These are phyloP conservation scores for Numenius phaeopus DNA, from an alignment of 2,797 vertebrate species.

Conservation along the genomic window DNA sequence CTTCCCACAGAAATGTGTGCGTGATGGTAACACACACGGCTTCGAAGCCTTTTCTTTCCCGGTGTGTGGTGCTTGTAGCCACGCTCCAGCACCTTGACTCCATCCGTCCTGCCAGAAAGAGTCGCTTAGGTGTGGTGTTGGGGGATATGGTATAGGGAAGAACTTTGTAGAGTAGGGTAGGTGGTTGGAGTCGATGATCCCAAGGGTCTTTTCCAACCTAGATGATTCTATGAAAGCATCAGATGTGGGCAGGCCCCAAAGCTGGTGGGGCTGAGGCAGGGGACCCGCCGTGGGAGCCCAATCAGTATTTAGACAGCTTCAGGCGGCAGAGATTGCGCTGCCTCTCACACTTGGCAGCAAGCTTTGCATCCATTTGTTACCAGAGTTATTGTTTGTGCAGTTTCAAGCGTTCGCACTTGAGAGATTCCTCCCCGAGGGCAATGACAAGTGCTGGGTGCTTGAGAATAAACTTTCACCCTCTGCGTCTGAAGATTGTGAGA, in stretches of 20 bases:
- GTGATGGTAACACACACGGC: neutral
- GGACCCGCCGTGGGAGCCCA: neutral
- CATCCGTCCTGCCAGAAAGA: constrained; percentile 46
- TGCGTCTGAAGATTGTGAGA: neutral
- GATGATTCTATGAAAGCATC: neutral
- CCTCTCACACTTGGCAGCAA: constrained; percentile 20
- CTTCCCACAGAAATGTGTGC: neutral
- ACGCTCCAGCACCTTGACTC: neutral
- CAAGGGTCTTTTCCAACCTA: too few relatives aligned
- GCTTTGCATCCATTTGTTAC: constrained; percentile 32
- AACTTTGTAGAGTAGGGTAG: too few relatives aligned
- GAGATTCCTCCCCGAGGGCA: constrained; percentile 23
- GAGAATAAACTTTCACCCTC: neutral
- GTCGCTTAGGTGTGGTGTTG: too few relatives aligned
- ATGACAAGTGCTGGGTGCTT: neutral
- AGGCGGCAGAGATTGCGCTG: neutral
- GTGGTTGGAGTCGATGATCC: too few relatives aligned
- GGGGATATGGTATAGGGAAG: too few relatives aligned
- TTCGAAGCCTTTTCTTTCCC: constrained; percentile 34
- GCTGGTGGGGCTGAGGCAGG: neutral
- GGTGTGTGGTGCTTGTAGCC: neutral
- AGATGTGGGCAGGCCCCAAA: neutral
- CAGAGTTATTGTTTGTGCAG: constrained; percentile 52
- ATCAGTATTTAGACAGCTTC: constrained; percentile 53
- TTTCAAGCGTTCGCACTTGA: constrained; percentile 39